Conservation (phyloP, 2,888 invertebrate genomes). For the Amphipoea oculea region DNA sequence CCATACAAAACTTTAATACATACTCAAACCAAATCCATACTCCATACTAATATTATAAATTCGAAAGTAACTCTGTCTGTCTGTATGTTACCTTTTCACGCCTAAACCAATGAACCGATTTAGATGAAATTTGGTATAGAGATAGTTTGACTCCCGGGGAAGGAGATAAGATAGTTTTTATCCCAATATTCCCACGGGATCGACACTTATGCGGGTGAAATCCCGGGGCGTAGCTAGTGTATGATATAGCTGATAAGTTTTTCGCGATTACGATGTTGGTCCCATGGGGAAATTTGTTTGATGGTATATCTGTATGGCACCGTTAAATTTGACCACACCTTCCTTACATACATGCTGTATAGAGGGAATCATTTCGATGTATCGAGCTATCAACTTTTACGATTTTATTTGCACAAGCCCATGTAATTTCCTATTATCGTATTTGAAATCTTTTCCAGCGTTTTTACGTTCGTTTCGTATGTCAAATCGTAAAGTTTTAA, state of each 20-base stretch:
- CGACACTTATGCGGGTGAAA: no score
- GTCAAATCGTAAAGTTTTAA: slow-evolving; percentile 59
- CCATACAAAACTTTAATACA: background rate
- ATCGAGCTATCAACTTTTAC: slow-evolving; percentile 58
- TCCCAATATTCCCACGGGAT: no score
- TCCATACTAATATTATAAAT: no score
- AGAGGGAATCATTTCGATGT: slow-evolving; percentile 43
- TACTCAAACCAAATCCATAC: background rate
- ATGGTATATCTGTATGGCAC: background rate
- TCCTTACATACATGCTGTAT: background rate
- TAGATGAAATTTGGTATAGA: no score
- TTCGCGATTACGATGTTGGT: background rate
- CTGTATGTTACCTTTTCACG: no score
- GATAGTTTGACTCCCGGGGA: no score
- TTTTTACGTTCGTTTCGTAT: slow-evolving; percentile 49
- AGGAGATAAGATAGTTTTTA: no score
- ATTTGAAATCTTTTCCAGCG: slow-evolving; percentile 49
- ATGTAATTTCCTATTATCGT: slow-evolving; percentile 57
- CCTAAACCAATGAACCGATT: no score
- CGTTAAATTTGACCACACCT: background rate
- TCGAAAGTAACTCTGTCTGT: no score
- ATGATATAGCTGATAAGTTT: background rate
- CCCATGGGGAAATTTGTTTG: background rate
- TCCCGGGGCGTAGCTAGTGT: no score
- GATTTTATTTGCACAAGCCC: slow-evolving; percentile 56